Evolutionary conservation across 2,888 invertebrate species (phyloP).

Genomic region (Oasisia sp.): DNA sequence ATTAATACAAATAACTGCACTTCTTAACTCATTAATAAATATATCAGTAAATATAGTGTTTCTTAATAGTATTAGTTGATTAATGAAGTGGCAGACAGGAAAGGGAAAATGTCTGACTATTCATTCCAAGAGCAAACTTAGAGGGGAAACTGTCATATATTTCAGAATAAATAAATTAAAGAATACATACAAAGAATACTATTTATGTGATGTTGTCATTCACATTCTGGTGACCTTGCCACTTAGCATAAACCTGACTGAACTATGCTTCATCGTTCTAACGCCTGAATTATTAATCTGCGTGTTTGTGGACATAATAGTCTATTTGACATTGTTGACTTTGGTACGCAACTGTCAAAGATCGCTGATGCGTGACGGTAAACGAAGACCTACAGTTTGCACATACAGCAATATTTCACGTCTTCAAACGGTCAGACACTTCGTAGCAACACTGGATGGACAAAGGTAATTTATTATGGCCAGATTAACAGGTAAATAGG

Average conservation of each 20-base stretch:
- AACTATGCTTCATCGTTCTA: background rate
- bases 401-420: background rate
- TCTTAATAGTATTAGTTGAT: too few relatives aligned
- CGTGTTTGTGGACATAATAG: background rate
- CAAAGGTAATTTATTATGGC: background rate
- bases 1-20: too few relatives aligned
- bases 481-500: background rate
- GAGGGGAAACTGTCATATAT: too few relatives aligned
- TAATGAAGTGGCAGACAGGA: too few relatives aligned
- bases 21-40: too few relatives aligned
- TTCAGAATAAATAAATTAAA: too few relatives aligned
- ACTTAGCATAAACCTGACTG: background rate
- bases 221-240: background rate
- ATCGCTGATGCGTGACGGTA: background rate
- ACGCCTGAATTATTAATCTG: background rate
- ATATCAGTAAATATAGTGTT: too few relatives aligned
- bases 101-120: too few relatives aligned
- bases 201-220: background rate
- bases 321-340: background rate
- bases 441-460: background rate
- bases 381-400: background rate
- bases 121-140: too few relatives aligned
- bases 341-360: background rate
- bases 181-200: background rate
- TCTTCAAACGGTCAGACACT: background rate